phyloP scores from a whole-genome alignment of 1,140 invertebrate genomes.

The Rhizoglyphus robini region DNA sequence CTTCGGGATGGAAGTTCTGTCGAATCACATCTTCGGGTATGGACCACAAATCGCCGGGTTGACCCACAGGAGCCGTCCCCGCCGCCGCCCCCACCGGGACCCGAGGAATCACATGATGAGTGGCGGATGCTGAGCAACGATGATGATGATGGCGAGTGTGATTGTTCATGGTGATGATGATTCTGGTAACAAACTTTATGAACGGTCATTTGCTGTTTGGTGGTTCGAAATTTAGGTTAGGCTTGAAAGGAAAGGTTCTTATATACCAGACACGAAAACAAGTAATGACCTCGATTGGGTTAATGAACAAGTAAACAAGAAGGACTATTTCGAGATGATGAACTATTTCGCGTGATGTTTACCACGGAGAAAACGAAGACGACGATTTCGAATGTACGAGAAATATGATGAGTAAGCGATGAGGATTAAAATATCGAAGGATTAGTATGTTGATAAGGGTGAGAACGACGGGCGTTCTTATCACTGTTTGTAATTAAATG shows the following conservation, averaged over 20 bases:
- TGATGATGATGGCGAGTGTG: not conserved
- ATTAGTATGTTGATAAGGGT: too few relatives aligned
- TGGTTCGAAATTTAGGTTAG: not conserved
- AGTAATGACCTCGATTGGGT: not conserved
- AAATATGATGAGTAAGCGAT: too few relatives aligned
- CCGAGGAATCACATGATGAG: too few relatives aligned
- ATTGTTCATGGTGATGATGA: not conserved
- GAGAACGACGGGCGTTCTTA: too few relatives aligned
- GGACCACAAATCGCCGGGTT: not conserved
- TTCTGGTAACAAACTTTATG: not conserved
- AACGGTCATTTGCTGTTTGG: not conserved
- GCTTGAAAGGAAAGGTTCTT: not conserved
- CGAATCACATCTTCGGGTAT: not conserved
- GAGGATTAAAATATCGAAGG: too few relatives aligned
- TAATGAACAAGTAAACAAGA: not conserved
- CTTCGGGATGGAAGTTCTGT: not conserved
- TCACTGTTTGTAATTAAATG: too few relatives aligned
- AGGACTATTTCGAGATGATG: not conserved
- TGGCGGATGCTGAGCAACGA: not conserved
- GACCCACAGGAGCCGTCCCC: not conserved
- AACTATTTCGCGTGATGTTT: too few relatives aligned
- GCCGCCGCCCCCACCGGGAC: too few relatives aligned
- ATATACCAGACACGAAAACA: not conserved
- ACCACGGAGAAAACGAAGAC: too few relatives aligned
- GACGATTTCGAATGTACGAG: too few relatives aligned